Evolutionary conservation across 2,797 vertebrate genomes (phyloP).

Genomic region (Falco columbarius): DNA sequence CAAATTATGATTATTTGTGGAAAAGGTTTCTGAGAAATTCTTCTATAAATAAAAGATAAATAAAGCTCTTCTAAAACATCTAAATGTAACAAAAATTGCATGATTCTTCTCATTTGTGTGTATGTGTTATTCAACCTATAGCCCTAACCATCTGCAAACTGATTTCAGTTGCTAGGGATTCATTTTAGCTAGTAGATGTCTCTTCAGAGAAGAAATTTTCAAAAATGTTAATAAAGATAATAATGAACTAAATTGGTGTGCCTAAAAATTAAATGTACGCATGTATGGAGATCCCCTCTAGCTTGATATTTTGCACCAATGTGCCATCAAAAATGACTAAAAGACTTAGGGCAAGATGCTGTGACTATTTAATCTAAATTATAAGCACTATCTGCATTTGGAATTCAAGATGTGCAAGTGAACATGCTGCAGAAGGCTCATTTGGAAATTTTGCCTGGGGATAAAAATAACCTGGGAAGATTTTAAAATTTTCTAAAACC

Average conservation of each 20-base stretch:
- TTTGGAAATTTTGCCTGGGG: slow-evolving; percentile 36
- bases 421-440: background rate
- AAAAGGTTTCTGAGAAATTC: slow-evolving; percentile 40
- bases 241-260: slow-evolving; percentile 37
- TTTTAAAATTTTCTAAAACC: slow-evolving; percentile 53
- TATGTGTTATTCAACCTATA: slow-evolving; percentile 29
- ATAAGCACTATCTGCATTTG: background rate
- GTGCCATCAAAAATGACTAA: slow-evolving; percentile 8
- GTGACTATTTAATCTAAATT: slow-evolving; percentile 38
- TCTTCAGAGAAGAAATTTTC: slow-evolving; percentile 21
- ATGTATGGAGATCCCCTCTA: background rate
- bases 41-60: slow-evolving; percentile 58
- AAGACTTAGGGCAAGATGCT: background rate
- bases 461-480: slow-evolving; percentile 58
- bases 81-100: slow-evolving; percentile 22
- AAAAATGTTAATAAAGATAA: slow-evolving; percentile 32
- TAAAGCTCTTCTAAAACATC: slow-evolving; percentile 27
- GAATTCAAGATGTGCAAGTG: background rate
- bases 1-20: slow-evolving; percentile 46
- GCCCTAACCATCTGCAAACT: slow-evolving; percentile 46
- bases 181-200: background rate
- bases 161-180: slow-evolving; percentile 34
- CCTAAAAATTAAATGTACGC: slow-evolving; percentile 32
- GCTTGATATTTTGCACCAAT: slow-evolving; percentile 25
- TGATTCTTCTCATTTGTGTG: slow-evolving; percentile 6